These are phyloP conservation scores for Microplitis demolitor DNA, from an alignment of 1,140 invertebrate genomes.

Conservation along the genomic window DNA sequence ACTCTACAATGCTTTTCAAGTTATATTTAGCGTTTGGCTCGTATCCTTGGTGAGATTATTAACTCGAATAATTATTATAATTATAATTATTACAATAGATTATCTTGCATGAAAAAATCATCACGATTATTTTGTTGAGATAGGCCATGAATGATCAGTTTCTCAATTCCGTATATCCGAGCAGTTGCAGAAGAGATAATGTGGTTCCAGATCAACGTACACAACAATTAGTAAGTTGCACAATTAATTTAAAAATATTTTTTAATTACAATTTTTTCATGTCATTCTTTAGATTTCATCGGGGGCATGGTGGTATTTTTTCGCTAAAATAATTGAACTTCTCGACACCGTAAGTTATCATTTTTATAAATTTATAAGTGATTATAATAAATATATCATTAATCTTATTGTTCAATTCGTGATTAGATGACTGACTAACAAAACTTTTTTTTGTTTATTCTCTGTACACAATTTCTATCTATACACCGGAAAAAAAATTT, in stretches of 20 bases:
- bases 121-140: no score
- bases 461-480: no score
- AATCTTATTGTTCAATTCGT: no score
- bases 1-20: slow-evolving; percentile 73
- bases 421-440: no score
- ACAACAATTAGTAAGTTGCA: slow-evolving; percentile 38
- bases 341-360: slow-evolving; percentile 66
- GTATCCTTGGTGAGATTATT: slow-evolving; percentile 62
- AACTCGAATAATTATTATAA: no score
- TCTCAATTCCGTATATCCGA: slow-evolving; percentile 26
- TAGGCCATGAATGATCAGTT: neutral
- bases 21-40: slow-evolving; percentile 70
- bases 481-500: no score
- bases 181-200: slow-evolving; percentile 23
- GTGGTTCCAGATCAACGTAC: slow-evolving; percentile 26
- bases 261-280: no score
- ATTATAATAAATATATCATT: no score
- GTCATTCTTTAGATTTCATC: slow-evolving; percentile 38
- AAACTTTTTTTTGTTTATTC: no score
- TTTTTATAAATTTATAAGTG: neutral
- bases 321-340: slow-evolving; percentile 70
- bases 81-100: neutral
- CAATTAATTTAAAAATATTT: no score
- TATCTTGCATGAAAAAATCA: no score
- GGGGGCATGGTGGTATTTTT: slow-evolving; percentile 65